Base-by-base conservation (phyloP, 1,140 invertebrate species). In the Drosophila tristis region DNA sequence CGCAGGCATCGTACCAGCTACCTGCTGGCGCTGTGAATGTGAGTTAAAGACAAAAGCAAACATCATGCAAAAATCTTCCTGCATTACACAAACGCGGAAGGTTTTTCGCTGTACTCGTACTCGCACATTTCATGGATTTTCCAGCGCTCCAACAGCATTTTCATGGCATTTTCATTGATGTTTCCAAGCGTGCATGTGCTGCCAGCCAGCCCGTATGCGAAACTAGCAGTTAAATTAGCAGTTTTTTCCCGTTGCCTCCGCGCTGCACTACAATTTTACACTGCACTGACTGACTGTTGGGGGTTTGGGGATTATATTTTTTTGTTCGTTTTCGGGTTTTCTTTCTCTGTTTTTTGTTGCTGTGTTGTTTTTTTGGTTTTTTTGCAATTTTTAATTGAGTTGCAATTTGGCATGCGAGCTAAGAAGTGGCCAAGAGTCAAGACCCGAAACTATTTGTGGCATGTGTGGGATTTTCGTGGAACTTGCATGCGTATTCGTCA, bases 51-150 rank as follows among this genome's bases (percentile, higher is more conserved):
- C 44, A 74, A 77, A 77, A 74, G 60, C 62, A 75, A 74, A 81
- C 43, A 72, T 68, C 71, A 79, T 84, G 71, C 63, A 77, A 90
- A 55, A 90, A 89, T 89, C 84, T 89, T 89, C 84, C 84, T 89
- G 80, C 67, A 89, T 89, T 89, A 82, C 84, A 89, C 84, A 89
- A 90, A 89, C 85, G 84, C 84, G 84, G 84, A 89, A 89, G 85
- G 84, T 89, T 89, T 87, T 66, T 9, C 35, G 35, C 53, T 20
- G 35, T 61, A 20, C 20, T 20, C 20, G 62, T 62, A 85, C 53
- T 78, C 55, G 70, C 78, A 78, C 82, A 77, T 76, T 76, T 82
- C 72, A 84, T 87, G 84, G 67, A 63, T 84, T 89, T 87, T 82
- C 75, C 82, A 89, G 43, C 60, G 61, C 75, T 73, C 64, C 53